Evolutionary conservation across 2,113 vertebrate species (phyloP).

Genomic region (Nothocercus julius): DNA sequence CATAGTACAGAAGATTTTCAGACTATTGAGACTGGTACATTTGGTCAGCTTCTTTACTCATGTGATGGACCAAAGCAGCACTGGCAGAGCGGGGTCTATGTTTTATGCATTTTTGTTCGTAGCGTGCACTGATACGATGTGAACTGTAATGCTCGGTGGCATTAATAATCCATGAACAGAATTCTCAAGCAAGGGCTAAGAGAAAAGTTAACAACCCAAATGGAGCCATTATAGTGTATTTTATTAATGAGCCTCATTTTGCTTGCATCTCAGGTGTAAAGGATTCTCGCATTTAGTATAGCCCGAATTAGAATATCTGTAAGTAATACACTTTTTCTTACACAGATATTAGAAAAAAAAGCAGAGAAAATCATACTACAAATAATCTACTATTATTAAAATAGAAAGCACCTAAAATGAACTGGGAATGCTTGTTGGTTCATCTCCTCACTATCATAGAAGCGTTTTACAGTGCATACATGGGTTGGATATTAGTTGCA

Average conservation of each 20-base stretch:
- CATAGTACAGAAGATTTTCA: neutral
- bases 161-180: conserved; percentile 55
- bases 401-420: neutral
- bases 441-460: neutral
- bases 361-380: neutral
- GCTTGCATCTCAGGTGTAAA: conserved; percentile 18
- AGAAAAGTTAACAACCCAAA: conserved; percentile 48
- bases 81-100: neutral
- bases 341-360: neutral
- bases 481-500: neutral
- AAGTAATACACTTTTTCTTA: neutral
- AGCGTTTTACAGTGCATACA: neutral
- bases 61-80: neutral
- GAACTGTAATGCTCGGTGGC: neutral
- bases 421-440: neutral
- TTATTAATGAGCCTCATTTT: conserved; percentile 52
- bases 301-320: neutral
- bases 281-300: neutral
- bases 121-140: conserved; percentile 2
- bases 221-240: conserved; percentile 15
- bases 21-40: neutral
- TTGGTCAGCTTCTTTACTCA: neutral
- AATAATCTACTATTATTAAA: neutral
- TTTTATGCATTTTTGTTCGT: conserved; percentile 54
- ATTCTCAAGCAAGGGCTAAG: conserved; percentile 29